Evolutionary conservation across 2,113 vertebrate genomes (phyloP).

Genomic region (Chiloscyllium plagiosum): DNA sequence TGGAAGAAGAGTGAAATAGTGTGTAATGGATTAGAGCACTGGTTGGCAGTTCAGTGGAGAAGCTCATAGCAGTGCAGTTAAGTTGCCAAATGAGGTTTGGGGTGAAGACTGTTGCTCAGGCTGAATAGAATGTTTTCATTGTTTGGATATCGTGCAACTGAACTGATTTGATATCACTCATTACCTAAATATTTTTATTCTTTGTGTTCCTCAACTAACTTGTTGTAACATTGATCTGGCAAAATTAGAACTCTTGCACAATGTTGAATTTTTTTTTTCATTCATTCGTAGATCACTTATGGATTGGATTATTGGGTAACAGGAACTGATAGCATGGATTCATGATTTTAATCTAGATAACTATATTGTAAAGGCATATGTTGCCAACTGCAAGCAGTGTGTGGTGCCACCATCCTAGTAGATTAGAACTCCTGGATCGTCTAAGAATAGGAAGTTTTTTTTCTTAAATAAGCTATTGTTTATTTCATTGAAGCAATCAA

Average conservation of each 20-base stretch:
- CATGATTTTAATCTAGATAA: neutral
- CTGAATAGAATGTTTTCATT: neutral
- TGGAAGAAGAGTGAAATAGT: neutral
- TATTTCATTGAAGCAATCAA: no score
- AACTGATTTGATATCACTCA: neutral
- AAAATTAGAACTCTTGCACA: neutral
- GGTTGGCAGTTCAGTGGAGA: neutral
- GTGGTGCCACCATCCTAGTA: no score
- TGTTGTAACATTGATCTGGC: neutral
- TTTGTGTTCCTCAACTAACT: neutral
- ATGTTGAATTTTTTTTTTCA: neutral
- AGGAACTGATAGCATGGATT: neutral
- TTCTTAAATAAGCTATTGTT: no score
- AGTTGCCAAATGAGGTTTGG: neutral
- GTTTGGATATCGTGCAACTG: neutral
- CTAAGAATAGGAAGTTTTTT: no score
- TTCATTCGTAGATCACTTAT: no score
- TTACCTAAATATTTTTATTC: neutral
- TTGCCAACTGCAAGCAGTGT: no score
- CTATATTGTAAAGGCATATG: no score
- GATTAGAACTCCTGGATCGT: no score
- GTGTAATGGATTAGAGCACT: neutral
- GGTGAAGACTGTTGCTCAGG: neutral
- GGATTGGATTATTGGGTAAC: neutral
- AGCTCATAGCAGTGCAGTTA: neutral